Conservation (phyloP, 2,113 vertebrate species). For the Thymallus thymallus region DNA sequence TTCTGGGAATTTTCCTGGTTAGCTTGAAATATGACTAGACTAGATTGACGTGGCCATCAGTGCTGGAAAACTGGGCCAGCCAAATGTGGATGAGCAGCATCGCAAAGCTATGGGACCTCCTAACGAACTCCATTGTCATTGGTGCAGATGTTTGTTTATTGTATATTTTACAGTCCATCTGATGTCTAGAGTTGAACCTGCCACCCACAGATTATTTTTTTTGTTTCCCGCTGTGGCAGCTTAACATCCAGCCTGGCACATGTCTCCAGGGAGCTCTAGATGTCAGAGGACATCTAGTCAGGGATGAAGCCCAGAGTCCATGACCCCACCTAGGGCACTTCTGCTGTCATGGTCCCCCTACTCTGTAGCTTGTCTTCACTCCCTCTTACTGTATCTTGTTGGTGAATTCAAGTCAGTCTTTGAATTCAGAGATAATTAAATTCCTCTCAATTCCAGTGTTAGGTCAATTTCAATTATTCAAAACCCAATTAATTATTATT, state of each 20-base stretch:
- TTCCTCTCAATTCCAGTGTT: too few species aligned
- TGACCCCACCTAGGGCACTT: conserved; percentile 22
- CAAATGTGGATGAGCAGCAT: conserved; percentile 43
- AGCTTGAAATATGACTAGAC: conserved; percentile 5
- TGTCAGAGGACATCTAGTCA: conserved; percentile 48
- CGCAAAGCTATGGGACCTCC: conserved; percentile 28
- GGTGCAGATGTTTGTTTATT: background rate
- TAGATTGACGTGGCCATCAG: conserved; percentile 44
- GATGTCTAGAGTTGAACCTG: conserved; percentile 21
- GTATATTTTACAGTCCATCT: background rate
- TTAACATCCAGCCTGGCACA: conserved; percentile 12
- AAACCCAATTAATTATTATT: too few species aligned
- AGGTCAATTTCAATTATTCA: too few species aligned
- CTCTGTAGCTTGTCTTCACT: background rate
- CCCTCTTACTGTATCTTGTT: background rate
- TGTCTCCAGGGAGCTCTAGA: conserved; percentile 37
- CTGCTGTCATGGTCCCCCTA: conserved; percentile 4
- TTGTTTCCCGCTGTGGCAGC: background rate
- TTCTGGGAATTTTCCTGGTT: too few species aligned
- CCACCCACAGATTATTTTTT: background rate
- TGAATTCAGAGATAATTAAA: too few species aligned
- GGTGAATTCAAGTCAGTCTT: too few species aligned
- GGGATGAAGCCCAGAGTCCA: conserved; percentile 2
- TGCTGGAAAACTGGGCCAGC: conserved; percentile 20
- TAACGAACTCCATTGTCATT: background rate